These are phyloP conservation scores for Syngnathus typhle DNA, from an alignment of 2,113 vertebrate genomes.

Conservation along the genomic window DNA sequence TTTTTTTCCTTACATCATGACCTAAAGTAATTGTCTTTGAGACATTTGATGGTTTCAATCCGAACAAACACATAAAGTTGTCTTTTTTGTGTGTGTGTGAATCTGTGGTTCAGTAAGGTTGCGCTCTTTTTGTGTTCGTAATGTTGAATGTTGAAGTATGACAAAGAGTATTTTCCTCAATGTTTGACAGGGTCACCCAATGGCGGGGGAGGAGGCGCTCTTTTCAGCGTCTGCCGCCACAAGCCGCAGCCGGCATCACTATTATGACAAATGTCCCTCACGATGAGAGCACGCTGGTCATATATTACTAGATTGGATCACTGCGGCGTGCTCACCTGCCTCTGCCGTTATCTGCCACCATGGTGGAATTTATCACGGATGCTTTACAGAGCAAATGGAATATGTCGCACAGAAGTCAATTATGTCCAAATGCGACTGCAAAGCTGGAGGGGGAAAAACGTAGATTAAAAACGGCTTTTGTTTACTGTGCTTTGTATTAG, in stretches of 20 bases:
- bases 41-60: background rate
- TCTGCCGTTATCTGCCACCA: background rate
- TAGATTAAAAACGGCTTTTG: background rate
- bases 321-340: slow-evolving; percentile 2
- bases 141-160: slow-evolving; percentile 2
- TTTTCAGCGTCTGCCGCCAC: background rate
- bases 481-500: background rate
- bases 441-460: background rate
- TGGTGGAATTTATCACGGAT: background rate
- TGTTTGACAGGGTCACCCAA: slow-evolving; percentile 8
- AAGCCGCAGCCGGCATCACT: background rate
- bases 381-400: slow-evolving; percentile 6
- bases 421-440: background rate
- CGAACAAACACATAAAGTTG: background rate
- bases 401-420: background rate
- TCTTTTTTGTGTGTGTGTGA: background rate
- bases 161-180: slow-evolving; percentile 4
- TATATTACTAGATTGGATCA: slow-evolving; percentile 9
- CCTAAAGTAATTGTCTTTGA: background rate
- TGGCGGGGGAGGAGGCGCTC: background rate
- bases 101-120: background rate
- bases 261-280: slow-evolving; percentile 10
- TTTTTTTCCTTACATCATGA: background rate
- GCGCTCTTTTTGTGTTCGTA: background rate
- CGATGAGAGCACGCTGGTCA: background rate